Conservation (phyloP, 2,888 invertebrate genomes). For the Conchocele bisecta region DNA sequence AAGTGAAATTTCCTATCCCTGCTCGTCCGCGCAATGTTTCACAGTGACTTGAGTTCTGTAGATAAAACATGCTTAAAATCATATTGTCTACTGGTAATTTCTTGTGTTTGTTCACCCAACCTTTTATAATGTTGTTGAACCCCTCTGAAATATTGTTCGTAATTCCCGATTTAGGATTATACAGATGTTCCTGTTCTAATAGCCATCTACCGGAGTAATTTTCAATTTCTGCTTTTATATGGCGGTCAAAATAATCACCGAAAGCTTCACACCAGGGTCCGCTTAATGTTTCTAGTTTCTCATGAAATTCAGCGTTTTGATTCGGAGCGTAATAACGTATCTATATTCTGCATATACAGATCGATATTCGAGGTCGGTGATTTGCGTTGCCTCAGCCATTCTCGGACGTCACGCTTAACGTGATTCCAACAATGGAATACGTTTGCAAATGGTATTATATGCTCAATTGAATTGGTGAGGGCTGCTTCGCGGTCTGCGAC, state of each 20-base stretch:
- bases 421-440: slow-evolving; percentile 14
- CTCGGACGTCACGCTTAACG: slow-evolving; percentile 2
- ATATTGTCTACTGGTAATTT: too few relatives aligned
- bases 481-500: slow-evolving; percentile 18
- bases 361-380: slow-evolving; percentile 2
- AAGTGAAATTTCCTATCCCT: too few relatives aligned
- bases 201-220: too few relatives aligned
- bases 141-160: too few relatives aligned
- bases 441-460: not conserved
- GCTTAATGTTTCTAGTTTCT: slow-evolving; percentile 1
- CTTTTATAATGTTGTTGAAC: too few relatives aligned
- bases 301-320: not conserved
- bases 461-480: slow-evolving; percentile 6
- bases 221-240: not conserved
- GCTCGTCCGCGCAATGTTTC: too few relatives aligned
- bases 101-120: too few relatives aligned
- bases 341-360: slow-evolving; percentile 1
- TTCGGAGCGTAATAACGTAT: slow-evolving; percentile 1
- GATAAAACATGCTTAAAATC: too few relatives aligned
- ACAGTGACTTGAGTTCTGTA: too few relatives aligned
- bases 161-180: too few relatives aligned
- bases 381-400: slow-evolving; percentile 8
- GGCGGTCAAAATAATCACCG: not conserved
- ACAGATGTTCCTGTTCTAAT: too few relatives aligned
- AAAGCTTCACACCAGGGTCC: slow-evolving; percentile 1